phyloP scores from a whole-genome alignment of 1,140 invertebrate species.

The roundworm (Caenorhabditis elegans) region WBcel235 BX284604.4:12863001-12863500 shows the following conservation, averaged over 20 bases:
- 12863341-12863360: too few species aligned
- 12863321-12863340: too few species aligned
- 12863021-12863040: conserved; percentile 56
- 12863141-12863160: conserved; percentile 56
- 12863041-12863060: background rate
- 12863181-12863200: background rate
- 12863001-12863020: conserved; percentile 60
- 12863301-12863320: too few species aligned
- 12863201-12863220: conserved; percentile 54
- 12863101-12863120: conserved; percentile 57
- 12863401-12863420: too few species aligned
- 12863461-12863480: too few species aligned
- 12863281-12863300: conserved; percentile 56
- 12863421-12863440: too few species aligned
- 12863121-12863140: conserved; percentile 60
- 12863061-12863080: conserved; percentile 61
- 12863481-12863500: too few species aligned
- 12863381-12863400: too few species aligned
- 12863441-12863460: too few species aligned
- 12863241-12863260: conserved; percentile 50
- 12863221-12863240: conserved; percentile 56
- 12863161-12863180: too few species aligned
- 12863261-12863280: conserved; percentile 52
- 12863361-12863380: too few species aligned
- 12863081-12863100: conserved; percentile 65